Evolutionary conservation across 2,888 invertebrate genomes (phyloP), one percentile per base, ranked within the genome.

Genomic region (Eristalis tenax): DNA sequence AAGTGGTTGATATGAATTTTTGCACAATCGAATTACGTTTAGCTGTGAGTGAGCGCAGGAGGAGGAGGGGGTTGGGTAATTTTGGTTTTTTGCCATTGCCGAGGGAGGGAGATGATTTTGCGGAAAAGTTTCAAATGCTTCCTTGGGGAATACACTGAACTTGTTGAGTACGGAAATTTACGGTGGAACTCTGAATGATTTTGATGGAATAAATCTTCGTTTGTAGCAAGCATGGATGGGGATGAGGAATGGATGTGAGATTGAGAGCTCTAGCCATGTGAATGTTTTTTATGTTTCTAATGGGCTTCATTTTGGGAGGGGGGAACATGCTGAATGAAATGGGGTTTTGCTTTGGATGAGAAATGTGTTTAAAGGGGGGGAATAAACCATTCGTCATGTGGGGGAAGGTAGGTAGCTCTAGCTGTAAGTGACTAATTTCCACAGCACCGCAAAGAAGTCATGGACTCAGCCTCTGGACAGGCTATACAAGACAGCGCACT

Each of bases 1-100:
- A 84, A 84, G 84, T 84, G 84, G 84, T 84, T 76, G 76, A 76
- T 84, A 84, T 81, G 84, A 76, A 84, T 84, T 84, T 83, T 84
- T 84, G 80, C 84, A 81, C 81, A 84, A 81, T 84, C 75, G 56
- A 80, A 80, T 84, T 76, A 80, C 74, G 38, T 18, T 38, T 50
- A n/a, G 22, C n/a, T 13, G 15, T 18, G 56, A 11, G 73, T 11
- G n/a, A 32, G 32, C 32, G 32, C 32, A 32, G 32, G 32, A 2
- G 5, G 32, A 1, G 10, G 32, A 15, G 71, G 15, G 68, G 13
- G 28, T 15, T 32, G 56, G 57, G 64, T 38, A 38, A 26, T 69
- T 65, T 63, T 61, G 65, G 32, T 32, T 32, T 32, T 32, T 8
- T 32, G 32, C 32, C 32, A 32, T 32, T 32, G 32, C 32, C 18